Base-by-base conservation (phyloP, 2,113 vertebrate genomes). In the Xerus inauris region DNA sequence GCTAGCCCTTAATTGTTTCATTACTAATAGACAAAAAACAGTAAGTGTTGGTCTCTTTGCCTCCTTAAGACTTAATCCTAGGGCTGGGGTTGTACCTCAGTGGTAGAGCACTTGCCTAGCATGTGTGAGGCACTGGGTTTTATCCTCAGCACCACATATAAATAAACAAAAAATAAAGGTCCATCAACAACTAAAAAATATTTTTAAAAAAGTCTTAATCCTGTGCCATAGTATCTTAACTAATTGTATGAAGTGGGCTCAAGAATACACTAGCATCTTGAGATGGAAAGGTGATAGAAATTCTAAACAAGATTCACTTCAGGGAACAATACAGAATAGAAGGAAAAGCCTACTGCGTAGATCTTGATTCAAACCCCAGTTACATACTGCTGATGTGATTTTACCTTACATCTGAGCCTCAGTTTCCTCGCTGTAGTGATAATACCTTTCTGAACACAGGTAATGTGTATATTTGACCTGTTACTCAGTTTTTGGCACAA, bases 401-500 rank as follows among this genome's bases (percentile, higher is more conserved):
- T 91, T 59, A 82, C 13, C 4, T 82, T 16, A 35, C 6, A 4
- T 57, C 47, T 88, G 73, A 88, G 45, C 22, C 62, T 91, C 35
- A 2, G 7, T 91, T 86, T 91, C 38, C 32, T 93, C 22, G 45
- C 59, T 77, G 30, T 84, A 30, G 9, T 88, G 40, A 22, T 89
- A 51, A 28, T 87, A 72, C 22, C 10, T 97, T 95, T 79, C 17
- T 89, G 19, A 47, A 30, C 80, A 95, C 24, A 51, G 28, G 3
- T 79, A 87, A 77, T 64, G 2, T 62, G 5, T 84, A 19, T 47
- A 86, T 14, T 67, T 4, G 90, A 87, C 26, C 22, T 59, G 11
- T 69, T 93, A 87, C 32, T 91, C 49, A 76, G 11, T 80, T 95
- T 13, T 38, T 94, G 71, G 24, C 12, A 87, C 71, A 94, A 94